phyloP scores from a whole-genome alignment of 2,888 invertebrate species.

The Piscicola geometra region DNA sequence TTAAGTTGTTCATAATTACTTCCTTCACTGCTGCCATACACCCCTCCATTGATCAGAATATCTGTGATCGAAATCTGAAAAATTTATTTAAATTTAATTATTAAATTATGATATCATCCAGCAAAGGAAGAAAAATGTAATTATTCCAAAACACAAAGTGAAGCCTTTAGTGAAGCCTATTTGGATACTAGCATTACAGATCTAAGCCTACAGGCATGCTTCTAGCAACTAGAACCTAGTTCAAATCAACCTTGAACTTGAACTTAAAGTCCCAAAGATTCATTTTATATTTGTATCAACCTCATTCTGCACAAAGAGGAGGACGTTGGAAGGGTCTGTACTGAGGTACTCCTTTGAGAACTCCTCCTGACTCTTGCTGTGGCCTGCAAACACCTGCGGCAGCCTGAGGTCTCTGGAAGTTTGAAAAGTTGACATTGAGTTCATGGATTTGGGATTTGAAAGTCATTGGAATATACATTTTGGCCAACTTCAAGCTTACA shows the following conservation, averaged over 20 bases:
- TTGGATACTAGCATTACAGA: too few species aligned
- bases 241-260: too few species aligned
- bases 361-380: background rate
- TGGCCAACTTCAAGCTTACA: too few species aligned
- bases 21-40: slow-evolving; percentile 22
- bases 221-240: too few species aligned
- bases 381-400: slow-evolving; percentile 24
- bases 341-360: slow-evolving; percentile 10
- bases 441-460: background rate
- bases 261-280: background rate
- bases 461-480: background rate
- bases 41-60: slow-evolving; percentile 26
- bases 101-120: background rate
- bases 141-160: too few species aligned
- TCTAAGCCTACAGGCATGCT: too few species aligned
- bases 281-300: background rate
- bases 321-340: background rate
- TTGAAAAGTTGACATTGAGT: too few species aligned
- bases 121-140: too few species aligned
- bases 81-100: background rate
- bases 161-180: too few species aligned
- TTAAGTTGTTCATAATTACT: slow-evolving; percentile 25
- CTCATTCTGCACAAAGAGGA: slow-evolving; percentile 29
- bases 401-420: background rate
- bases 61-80: slow-evolving; percentile 27